phyloP scores from a whole-genome alignment of 2,113 vertebrate genomes.

The Heteronetta atricapilla region DNA sequence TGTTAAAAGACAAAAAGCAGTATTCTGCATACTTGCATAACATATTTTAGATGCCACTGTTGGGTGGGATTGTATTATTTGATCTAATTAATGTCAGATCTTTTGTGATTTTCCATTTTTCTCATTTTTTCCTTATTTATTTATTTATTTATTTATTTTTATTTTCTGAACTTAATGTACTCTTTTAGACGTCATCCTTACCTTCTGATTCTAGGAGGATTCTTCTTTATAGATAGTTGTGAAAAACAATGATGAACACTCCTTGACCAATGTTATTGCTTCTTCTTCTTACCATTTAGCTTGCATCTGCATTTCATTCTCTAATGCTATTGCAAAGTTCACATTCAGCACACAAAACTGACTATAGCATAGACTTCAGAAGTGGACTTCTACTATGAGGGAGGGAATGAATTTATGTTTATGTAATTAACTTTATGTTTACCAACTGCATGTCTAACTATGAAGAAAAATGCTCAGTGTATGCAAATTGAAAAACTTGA shows the following conservation, averaged over 20 bases:
- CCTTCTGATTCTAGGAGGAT: not conserved
- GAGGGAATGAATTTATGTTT: not conserved
- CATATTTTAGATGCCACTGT: too few species aligned
- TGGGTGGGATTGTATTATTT: not conserved
- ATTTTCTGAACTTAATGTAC: accelerated
- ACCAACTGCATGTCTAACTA: not conserved
- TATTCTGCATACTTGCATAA: not conserved
- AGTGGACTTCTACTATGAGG: not conserved
- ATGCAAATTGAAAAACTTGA: not conserved
- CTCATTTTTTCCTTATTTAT: not conserved
- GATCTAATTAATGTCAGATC: not conserved
- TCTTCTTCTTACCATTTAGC: not conserved
- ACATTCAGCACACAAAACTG: not conserved
- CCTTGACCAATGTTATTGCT: not conserved
- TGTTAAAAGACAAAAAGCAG: not conserved
- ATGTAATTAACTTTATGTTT: not conserved
- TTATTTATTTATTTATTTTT: not conserved
- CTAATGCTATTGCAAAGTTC: not conserved
- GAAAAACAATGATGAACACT: not conserved
- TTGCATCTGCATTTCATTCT: not conserved
- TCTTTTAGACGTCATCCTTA: not conserved
- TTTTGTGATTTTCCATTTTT: not conserved
- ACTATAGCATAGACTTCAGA: not conserved
- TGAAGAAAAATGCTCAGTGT: not conserved
- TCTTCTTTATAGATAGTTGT: not conserved